Evolutionary conservation across 2,888 invertebrate species (phyloP).

Genomic region (Coelinius sp.): DNA sequence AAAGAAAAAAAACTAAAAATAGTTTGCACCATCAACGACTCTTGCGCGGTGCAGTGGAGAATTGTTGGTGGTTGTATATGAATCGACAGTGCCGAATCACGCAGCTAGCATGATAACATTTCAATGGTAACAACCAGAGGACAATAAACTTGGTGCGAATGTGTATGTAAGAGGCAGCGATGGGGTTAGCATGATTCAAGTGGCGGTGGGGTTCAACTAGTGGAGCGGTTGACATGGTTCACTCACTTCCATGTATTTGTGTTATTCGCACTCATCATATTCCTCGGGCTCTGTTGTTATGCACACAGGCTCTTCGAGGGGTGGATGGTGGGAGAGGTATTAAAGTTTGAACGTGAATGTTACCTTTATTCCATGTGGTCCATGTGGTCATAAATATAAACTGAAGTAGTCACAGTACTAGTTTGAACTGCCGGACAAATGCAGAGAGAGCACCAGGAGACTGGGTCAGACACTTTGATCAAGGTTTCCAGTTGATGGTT

Average conservation of each 20-base stretch:
- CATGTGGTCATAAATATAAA: constrained; percentile 1
- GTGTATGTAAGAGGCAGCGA: constrained; percentile 10
- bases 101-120: not conserved
- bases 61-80: not conserved
- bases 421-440: not conserved
- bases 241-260: not conserved
- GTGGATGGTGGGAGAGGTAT: not conserved
- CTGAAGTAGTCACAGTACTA: not conserved
- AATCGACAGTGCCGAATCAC: not conserved
- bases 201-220: not conserved
- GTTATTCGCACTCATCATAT: constrained; percentile 3
- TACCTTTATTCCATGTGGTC: not conserved
- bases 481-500: not conserved
- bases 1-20: not conserved
- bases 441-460: not conserved
- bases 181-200: constrained; percentile 7
- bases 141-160: constrained; percentile 17
- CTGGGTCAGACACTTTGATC: not conserved
- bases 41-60: not conserved
- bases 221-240: constrained; percentile 5
- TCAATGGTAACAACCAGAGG: not conserved
- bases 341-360: constrained; percentile 1
- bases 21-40: not conserved
- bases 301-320: not conserved
- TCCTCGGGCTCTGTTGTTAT: not conserved